Evolutionary conservation across 1,140 invertebrate species (phyloP).

Genomic region (Heterodera schachtii): DNA sequence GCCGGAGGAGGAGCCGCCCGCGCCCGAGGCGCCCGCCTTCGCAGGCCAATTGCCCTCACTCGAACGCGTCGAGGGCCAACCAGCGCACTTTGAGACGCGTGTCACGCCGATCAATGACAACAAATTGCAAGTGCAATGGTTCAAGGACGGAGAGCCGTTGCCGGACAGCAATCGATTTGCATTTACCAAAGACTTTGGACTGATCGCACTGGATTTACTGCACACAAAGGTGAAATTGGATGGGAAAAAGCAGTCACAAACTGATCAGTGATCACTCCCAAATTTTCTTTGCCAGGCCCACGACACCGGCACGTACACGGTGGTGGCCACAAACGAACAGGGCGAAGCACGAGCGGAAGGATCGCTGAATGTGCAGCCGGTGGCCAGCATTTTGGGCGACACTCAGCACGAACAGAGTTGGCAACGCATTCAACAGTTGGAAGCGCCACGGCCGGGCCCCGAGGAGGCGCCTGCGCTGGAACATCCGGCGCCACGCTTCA

Average conservation of each 20-base stretch:
- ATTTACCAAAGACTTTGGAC: constrained; percentile 59
- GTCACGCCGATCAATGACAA: constrained; percentile 93
- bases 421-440: constrained; percentile 84
- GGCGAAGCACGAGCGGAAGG: constrained; percentile 53
- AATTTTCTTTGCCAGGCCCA: constrained; percentile 57
- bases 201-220: constrained; percentile 66
- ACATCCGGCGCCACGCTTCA: constrained; percentile 59
- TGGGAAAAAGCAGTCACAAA: background rate
- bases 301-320: constrained; percentile 68
- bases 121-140: constrained; percentile 71
- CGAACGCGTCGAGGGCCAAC: constrained; percentile 76
- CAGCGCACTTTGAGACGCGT: constrained; percentile 88
- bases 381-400: constrained; percentile 80
- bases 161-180: constrained; percentile 57
- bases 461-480: constrained; percentile 71
- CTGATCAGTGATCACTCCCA: too few species aligned
- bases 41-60: constrained; percentile 51
- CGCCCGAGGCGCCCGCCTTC: constrained; percentile 53
- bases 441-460: constrained; percentile 78
- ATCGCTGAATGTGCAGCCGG: constrained; percentile 66
- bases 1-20: constrained; percentile 66
- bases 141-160: constrained; percentile 63
- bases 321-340: constrained; percentile 54
- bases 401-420: constrained; percentile 79
- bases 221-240: constrained; percentile 61